Evolutionary conservation across 2,113 vertebrate genomes (phyloP), one percentile per base, ranked within the genome.

Genomic region (Erythrocebus patas): DNA sequence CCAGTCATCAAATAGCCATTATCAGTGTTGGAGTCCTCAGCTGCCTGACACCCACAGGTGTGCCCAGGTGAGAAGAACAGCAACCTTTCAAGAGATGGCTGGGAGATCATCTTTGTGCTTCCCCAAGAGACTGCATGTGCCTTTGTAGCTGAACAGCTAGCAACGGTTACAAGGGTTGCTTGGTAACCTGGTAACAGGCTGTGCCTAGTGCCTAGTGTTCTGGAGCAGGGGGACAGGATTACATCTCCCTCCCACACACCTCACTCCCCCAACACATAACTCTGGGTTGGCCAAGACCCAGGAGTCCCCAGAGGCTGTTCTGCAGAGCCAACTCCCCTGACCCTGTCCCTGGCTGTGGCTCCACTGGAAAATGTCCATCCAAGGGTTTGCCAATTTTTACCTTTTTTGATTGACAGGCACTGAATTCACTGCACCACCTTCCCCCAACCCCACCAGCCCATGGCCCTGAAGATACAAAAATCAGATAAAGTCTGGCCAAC

Each of bases 171-270:
- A 38, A 45, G 80, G 55, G 93, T 59, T 95, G 94, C 97, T 35
- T 90, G 75, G 96, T 70, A 97, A 95, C 97, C 92, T 8, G 45
- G 79, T 61, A 84, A 95, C 18, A 4, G n/a, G 93, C 25, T 16
- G 8, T n/a, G 89, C 68, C 93, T 12, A 2, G 8, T n/a, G 89
- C 68, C 93, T 12, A 2, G 75, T n/a, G 64, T 48, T 78, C 43
- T 45, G 6, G 14, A 86, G 68, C 78, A 45, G 43, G 91, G 59
- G 43, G 27, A 76, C 17, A 9, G 75, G 38, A 4, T 3, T 1
- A 9, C 6, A 8, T 59, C 22, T 50, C 79, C 79, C 83, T 59
- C 95, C 81, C 40, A 55, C 43, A 3, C 18, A 7, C 66, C 3
- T 13, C 68, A 61, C 25, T 64, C 27, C 0, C 35, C 14, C 0